A percentile compares a stretch with the other conserved stretches of the same genome.
phyloP scores from a whole-genome alignment of 1,140 invertebrate genomes.

The Papilio polyxenes region DNA sequence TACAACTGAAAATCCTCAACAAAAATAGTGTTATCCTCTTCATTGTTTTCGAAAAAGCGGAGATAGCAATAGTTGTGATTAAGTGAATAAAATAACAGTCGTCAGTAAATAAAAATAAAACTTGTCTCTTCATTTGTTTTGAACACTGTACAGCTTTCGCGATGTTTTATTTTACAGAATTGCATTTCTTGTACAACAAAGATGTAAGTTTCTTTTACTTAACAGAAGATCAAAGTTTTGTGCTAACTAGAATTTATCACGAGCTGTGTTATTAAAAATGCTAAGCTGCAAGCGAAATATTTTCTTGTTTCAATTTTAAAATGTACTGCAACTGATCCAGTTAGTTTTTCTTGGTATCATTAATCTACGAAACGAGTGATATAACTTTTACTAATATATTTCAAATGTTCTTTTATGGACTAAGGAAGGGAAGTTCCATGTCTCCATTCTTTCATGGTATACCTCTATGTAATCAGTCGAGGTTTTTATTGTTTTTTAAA shows the following conservation, averaged over 20 bases:
- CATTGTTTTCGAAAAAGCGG: background rate
- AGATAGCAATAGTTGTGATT: background rate
- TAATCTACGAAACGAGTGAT: too few relatives aligned
- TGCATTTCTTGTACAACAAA: background rate
- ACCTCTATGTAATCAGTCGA: too few relatives aligned
- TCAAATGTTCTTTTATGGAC: too few relatives aligned
- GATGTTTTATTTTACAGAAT: background rate
- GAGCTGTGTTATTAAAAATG: background rate
- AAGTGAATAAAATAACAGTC: too few relatives aligned
- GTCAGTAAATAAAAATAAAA: background rate
- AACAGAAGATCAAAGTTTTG: background rate
- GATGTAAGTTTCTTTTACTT: conserved; percentile 10
- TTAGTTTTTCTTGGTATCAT: too few relatives aligned
- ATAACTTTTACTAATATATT: too few relatives aligned
- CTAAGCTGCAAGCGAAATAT: background rate
- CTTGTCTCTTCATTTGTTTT: background rate
- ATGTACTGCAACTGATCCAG: background rate
- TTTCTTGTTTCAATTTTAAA: background rate
- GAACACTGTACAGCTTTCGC: background rate
- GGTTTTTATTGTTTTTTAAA: too few relatives aligned
- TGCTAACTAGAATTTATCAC: background rate
- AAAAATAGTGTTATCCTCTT: too few relatives aligned
- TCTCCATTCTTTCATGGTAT: too few relatives aligned
- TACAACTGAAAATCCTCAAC: too few relatives aligned
- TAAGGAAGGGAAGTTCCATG: too few relatives aligned